Evolutionary conservation across 2,888 invertebrate genomes (phyloP).

Genomic region (Diarsia brunnea): DNA sequence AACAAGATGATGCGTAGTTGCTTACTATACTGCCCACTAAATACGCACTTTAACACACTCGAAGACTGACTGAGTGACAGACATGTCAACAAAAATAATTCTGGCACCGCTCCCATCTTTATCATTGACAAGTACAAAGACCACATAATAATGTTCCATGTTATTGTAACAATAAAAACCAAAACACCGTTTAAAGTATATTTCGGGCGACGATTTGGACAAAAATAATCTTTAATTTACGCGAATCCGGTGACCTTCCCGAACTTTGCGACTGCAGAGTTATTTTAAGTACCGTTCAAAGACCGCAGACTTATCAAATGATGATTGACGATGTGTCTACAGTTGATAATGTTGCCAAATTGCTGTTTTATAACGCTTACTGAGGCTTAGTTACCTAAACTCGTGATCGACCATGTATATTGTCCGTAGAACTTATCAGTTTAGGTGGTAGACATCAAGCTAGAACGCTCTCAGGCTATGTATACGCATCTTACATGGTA

Average conservation of each 20-base stretch:
- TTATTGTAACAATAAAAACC: conserved; percentile 25
- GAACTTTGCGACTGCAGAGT: background rate
- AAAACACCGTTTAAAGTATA: conserved; percentile 16
- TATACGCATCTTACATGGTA: too few relatives aligned
- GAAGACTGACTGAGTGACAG: conserved; percentile 3
- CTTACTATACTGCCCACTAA: conserved; percentile 3
- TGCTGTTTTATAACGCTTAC: background rate
- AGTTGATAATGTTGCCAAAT: conserved; percentile 8
- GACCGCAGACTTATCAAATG: background rate
- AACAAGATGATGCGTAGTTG: background rate
- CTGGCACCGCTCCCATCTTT: conserved; percentile 41
- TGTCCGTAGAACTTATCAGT: background rate
- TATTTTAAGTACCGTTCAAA: conserved; percentile 25
- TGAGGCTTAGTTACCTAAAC: background rate
- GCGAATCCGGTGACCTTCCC: background rate
- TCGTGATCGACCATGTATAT: too few relatives aligned
- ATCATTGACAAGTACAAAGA: conserved; percentile 18
- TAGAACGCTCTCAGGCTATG: background rate
- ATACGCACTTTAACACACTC: conserved; percentile 7
- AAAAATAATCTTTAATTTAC: conserved; percentile 37
- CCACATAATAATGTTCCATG: background rate
- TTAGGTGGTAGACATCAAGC: background rate
- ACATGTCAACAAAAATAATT: conserved; percentile 36
- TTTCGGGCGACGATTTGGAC: background rate
- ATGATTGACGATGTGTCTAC: conserved; percentile 17